A percentile compares a stretch with the other conserved stretches of the same genome.
These are phyloP conservation scores for Diplazon laetatorius DNA, from an alignment of 2,888 invertebrate genomes.

Conservation along the genomic window DNA sequence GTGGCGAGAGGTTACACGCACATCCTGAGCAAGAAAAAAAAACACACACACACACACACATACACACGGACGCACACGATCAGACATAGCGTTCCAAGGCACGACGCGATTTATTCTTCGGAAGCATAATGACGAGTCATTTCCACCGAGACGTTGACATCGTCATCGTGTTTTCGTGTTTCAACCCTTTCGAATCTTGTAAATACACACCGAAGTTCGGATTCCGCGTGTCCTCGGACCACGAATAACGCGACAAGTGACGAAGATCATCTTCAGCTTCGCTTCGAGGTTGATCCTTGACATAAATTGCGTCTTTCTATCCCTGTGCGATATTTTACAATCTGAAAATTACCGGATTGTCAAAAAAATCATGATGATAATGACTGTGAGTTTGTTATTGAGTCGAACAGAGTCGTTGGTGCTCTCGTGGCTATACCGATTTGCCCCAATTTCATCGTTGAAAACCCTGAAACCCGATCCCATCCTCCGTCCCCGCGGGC, in stretches of 20 bases:
- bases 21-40: not conserved
- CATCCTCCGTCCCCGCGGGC: not conserved
- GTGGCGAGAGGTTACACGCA: constrained; percentile 41
- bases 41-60: not conserved
- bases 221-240: too few relatives aligned
- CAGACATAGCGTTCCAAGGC: constrained; percentile 39
- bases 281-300: too few relatives aligned
- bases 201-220: too few relatives aligned
- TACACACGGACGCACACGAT: not conserved
- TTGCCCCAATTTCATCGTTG: constrained; percentile 44
- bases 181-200: too few relatives aligned
- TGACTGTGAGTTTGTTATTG: not conserved
- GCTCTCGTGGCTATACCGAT: not conserved
- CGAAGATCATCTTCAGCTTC: too few relatives aligned
- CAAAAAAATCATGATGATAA: not conserved
- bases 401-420: too few relatives aligned
- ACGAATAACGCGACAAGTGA: too few relatives aligned
- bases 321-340: too few relatives aligned
- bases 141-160: not conserved
- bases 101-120: constrained; percentile 51
- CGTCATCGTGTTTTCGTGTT: constrained; percentile 29
- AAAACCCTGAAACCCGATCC: constrained; percentile 5
- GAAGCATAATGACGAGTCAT: not conserved
- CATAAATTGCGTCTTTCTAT: too few relatives aligned
- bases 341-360: too few relatives aligned